Conservation (phyloP, 2,797 vertebrate genomes). For the Protosalanx chinensis region DNA sequence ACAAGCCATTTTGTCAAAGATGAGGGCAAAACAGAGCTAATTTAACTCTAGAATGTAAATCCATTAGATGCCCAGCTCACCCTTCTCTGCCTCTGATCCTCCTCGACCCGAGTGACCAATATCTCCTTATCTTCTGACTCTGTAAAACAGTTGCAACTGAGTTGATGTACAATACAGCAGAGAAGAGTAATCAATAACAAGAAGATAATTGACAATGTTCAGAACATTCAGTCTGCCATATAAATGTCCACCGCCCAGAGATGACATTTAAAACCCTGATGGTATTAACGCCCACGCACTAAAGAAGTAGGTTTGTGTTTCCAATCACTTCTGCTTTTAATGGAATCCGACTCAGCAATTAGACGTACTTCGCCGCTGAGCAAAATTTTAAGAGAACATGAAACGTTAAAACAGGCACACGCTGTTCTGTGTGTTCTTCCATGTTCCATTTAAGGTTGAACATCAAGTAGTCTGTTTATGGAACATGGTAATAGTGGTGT, state of each 20-base stretch:
- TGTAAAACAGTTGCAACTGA: constrained; percentile 16
- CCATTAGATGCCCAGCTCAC: neutral
- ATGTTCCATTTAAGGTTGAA: no score
- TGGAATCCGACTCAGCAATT: constrained; percentile 26
- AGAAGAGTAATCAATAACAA: neutral
- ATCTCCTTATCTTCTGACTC: constrained; percentile 76
- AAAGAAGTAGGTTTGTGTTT: constrained; percentile 8
- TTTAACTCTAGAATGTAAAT: neutral
- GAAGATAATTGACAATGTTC: neutral
- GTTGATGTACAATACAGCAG: neutral
- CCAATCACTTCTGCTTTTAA: constrained; percentile 32
- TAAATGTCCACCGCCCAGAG: neutral
- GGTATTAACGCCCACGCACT: constrained; percentile 26
- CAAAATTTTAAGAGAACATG: constrained; percentile 1
- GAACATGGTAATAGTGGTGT: no score
- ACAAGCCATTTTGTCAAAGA: constrained; percentile 2
- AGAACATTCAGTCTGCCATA: neutral
- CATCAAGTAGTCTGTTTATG: no score
- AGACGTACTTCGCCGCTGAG: constrained; percentile 5
- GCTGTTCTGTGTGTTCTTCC: constrained; percentile 1
- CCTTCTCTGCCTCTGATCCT: constrained; percentile 19
- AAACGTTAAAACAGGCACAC: constrained; percentile 12
- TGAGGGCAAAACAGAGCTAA: neutral
- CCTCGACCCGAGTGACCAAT: constrained; percentile 41
- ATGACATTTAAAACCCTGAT: constrained; percentile 29